Base-by-base conservation (phyloP, 2,888 invertebrate species). In the Polia nebulosa region DNA sequence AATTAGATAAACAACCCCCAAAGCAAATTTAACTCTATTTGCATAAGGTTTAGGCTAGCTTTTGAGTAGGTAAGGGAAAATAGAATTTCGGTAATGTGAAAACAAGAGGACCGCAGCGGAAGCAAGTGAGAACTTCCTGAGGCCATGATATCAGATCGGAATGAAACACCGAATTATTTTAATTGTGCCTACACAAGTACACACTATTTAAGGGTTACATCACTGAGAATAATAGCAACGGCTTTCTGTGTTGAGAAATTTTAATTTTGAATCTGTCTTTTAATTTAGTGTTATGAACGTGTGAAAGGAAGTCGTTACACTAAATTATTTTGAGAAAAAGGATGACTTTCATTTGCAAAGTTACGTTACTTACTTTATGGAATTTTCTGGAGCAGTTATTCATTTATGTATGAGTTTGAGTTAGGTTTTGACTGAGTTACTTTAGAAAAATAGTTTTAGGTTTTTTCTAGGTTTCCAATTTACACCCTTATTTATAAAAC, bases 101-200 rank as follows among this genome's bases (percentile, higher is more conserved):
- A 86, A 86, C 86, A 86, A 83, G 79, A 76, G 83, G 73, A 86
- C 78, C 76, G 76, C 68, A 58, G 45, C 84, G 84, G 85, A 86
- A 84, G 83, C 76, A 72, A 80, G 82, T 78, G 82, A 84, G 82
- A 79, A 85, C 81, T 84, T 85, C 85, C 86, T 83, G 82, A 60
- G 70, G 77, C 67, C 53, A 72, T 76, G 81, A 71, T 81, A 81
- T 78, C 79, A 80, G 78, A 67, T 82, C 69, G 74, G 60, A 83
- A 76, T 76, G 77, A 68, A 81, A 81, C 63, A 65, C 66, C 80
- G 77, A 83, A 78, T 82, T 85, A 87, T 86, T 86, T 87, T 85
- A 85, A 87, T 83, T 80, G 76, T 67, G 59, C 72, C 75, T 75
- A 69, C 76, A 47, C 7, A 47, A 25, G 22, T 13, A 52, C 20